phyloP scores from a whole-genome alignment of 2,888 invertebrate species.

The Nephrotoma guestfalica region DNA sequence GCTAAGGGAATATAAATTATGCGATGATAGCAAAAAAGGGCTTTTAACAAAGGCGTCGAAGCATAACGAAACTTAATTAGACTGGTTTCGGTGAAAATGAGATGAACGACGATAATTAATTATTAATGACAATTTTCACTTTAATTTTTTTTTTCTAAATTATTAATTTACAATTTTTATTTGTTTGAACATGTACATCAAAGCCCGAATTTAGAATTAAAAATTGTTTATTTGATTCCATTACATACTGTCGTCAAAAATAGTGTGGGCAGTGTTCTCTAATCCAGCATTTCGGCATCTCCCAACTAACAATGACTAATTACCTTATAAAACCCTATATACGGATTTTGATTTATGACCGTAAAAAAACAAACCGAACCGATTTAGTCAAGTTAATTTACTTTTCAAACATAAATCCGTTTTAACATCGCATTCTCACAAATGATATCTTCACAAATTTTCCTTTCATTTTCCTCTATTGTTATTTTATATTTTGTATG shows the following conservation, averaged over 20 bases:
- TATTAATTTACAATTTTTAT: background rate
- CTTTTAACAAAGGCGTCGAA: background rate
- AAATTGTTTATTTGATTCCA: background rate
- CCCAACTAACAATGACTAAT: background rate
- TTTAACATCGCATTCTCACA: background rate
- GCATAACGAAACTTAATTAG: background rate
- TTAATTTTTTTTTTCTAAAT: background rate
- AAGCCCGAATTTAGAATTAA: background rate
- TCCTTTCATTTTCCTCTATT: background rate
- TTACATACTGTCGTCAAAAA: background rate
- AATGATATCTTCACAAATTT: background rate
- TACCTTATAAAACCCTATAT: background rate
- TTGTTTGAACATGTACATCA: background rate
- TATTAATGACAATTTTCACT: background rate
- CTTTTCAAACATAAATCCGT: background rate
- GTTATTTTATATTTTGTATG: background rate
- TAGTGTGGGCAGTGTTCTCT: background rate
- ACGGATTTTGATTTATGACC: background rate
- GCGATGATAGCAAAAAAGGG: background rate
- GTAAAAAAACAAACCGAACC: background rate
- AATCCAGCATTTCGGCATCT: background rate
- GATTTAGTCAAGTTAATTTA: background rate
- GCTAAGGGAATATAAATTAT: background rate
- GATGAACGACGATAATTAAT: background rate
- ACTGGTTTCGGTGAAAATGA: background rate